Conservation (phyloP, 2,888 invertebrate species). For the Cetonia aurata region DNA sequence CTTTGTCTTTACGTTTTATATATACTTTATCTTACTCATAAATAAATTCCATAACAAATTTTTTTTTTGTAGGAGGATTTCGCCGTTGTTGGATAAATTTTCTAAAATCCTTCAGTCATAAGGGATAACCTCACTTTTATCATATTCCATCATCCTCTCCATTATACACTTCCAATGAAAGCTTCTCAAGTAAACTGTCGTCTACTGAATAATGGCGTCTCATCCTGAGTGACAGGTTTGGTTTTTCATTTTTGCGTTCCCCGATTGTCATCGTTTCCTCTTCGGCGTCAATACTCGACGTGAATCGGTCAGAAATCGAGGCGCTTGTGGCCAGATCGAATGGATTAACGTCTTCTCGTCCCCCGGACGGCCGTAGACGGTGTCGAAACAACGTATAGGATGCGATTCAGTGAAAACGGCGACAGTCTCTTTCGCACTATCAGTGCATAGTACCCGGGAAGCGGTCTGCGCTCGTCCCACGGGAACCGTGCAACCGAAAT, state of each 20-base stretch:
- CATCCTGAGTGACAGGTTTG: slow-evolving; percentile 32
- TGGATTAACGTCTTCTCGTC: slow-evolving; percentile 32
- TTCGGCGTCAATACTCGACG: slow-evolving; percentile 17
- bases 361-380: slow-evolving; percentile 18
- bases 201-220: slow-evolving; percentile 18
- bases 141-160: too few relatives aligned
- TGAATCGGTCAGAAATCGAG: slow-evolving; percentile 19
- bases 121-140: too few relatives aligned
- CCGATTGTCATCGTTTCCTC: slow-evolving; percentile 27
- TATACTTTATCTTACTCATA: too few relatives aligned
- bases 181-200: neutral
- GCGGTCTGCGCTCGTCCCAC: slow-evolving; percentile 45
- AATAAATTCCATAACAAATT: too few relatives aligned
- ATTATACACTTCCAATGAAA: neutral
- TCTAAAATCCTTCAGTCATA: too few relatives aligned
- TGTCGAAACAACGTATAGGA: slow-evolving; percentile 9
- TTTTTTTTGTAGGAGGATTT: too few relatives aligned
- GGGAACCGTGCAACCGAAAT: slow-evolving; percentile 56
- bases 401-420: slow-evolving; percentile 19
- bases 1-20: too few relatives aligned
- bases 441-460: slow-evolving; percentile 16
- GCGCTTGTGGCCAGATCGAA: slow-evolving; percentile 17
- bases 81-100: too few relatives aligned
- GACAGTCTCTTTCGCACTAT: slow-evolving; percentile 14
- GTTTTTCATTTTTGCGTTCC: slow-evolving; percentile 24